Conservation (phyloP, 2,888 invertebrate genomes). For the Anthrax anthrax region DNA sequence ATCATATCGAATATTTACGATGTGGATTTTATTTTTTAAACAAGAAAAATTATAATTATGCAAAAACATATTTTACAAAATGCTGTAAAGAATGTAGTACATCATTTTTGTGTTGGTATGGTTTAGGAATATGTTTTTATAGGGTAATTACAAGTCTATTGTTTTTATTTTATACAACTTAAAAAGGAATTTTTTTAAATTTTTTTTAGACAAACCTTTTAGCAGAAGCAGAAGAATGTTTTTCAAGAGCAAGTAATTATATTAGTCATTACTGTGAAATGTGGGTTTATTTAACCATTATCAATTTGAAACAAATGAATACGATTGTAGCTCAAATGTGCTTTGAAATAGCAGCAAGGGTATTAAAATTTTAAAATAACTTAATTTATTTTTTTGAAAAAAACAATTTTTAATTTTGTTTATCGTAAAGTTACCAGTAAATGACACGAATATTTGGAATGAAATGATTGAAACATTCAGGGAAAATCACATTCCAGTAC, state of each 20-base stretch:
- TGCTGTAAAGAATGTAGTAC: slow-evolving; percentile 1
- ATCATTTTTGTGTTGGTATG: slow-evolving; percentile 8
- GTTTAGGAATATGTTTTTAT: slow-evolving; percentile 8
- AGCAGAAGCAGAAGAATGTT: slow-evolving; percentile 5
- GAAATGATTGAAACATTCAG: slow-evolving; percentile 4
- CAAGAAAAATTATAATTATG: slow-evolving; percentile 2
- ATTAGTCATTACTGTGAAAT: slow-evolving; percentile 1
- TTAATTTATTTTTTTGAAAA: background rate
- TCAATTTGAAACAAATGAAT: slow-evolving; percentile 4
- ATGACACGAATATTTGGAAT: background rate
- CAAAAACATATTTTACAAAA: slow-evolving; percentile 6
- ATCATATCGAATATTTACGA: slow-evolving; percentile 6
- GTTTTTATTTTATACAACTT: background rate
- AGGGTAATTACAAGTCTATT: slow-evolving; percentile 1
- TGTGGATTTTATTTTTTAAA: slow-evolving; percentile 6
- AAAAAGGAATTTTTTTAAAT: background rate
- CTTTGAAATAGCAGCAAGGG: slow-evolving; percentile 4
- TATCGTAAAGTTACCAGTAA: slow-evolving; percentile 1
- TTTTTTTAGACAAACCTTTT: background rate
- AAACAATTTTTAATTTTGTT: background rate
- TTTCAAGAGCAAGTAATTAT: slow-evolving; percentile 6
- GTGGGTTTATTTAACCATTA: slow-evolving; percentile 6
- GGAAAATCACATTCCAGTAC: background rate
- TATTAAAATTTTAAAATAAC: background rate
- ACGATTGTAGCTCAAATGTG: slow-evolving; percentile 1